Evolutionary conservation across 2,113 vertebrate genomes (phyloP).

Genomic region (Piliocolobus tephrosceles): DNA sequence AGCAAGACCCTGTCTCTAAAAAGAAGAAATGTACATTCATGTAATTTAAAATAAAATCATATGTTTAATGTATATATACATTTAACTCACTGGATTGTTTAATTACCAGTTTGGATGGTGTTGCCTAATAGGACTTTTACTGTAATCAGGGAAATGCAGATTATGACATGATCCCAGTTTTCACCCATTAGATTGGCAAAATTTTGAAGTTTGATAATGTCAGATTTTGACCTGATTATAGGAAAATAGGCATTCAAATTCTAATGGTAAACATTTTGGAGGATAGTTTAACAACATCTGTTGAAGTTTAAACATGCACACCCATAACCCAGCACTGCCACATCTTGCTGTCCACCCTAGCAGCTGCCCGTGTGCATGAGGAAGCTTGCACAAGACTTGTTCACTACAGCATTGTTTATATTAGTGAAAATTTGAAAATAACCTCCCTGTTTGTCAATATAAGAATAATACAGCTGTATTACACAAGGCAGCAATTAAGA

Average conservation of each 20-base stretch:
- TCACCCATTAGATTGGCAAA: neutral
- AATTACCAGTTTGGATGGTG: neutral
- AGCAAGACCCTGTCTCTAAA: too few species aligned
- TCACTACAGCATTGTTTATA: neutral
- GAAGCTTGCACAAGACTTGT: neutral
- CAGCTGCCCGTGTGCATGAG: neutral
- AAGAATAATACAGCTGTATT: neutral
- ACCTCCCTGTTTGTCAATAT: neutral
- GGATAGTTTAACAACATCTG: neutral
- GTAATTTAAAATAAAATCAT: slow-evolving; percentile 16
- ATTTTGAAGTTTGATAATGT: neutral
- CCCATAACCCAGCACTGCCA: neutral
- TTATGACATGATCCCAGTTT: neutral
- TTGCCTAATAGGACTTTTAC: neutral
- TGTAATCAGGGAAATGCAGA: slow-evolving; percentile 21
- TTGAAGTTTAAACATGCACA: neutral
- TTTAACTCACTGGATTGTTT: neutral
- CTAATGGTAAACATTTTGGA: neutral
- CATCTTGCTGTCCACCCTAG: neutral
- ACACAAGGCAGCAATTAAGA: neutral
- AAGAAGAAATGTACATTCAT: neutral
- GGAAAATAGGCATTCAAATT: neutral
- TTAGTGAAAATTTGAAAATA: neutral
- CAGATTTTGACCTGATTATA: neutral
- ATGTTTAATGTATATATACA: neutral